Base-by-base conservation (phyloP, 2,888 invertebrate species). In the Eurytoma californica region DNA sequence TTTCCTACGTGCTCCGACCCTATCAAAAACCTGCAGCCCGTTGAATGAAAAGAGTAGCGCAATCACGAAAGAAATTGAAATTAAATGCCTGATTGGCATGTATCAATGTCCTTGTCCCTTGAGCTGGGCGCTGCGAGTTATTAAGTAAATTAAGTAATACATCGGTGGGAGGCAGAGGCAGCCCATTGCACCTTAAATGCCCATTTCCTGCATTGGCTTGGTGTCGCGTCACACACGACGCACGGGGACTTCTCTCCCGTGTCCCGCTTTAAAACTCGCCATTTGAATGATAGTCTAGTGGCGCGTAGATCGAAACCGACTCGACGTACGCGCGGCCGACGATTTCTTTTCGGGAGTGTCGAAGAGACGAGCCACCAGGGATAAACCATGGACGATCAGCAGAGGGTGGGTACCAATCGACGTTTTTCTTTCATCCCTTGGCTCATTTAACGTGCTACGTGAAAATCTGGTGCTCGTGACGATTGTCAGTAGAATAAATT, bases 91-190 rank as follows among this genome's bases (percentile, higher is more conserved):
- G 86, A 88, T 88, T 86, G 86, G 83, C 84, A 86, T 84, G 84
- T 85, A 88, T 87, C 86, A 88, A 88, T 86, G 90, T 88, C 89
- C 90, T 90, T 90, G 90, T 86, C 88, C 87, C 87, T 88, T 86
- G 86, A 66, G 68, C 53, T 51, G 65, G 82, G 82, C 79, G 82
- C 83, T 82, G 82, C 83, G 84, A 86, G 84, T 84, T 86, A 86
- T 88, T 87, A 84, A 86, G 85, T 86, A 84, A 88, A 88, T 89
- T 87, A 87, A 87, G 81, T 84, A 82, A 82, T 81, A 80, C 77
- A 79, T 84, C 82, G 83, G 86, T 85, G 86, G 86, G 86, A 85
- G 84, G 82, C 81, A 82, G 70, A 82, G 69, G 49, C 81, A 83
- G 83, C 82, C 86, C 86, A 84, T 86, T 84, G 83, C 84, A 84